These are phyloP conservation scores for Leptinotarsa juncta DNA, from an alignment of 2,888 invertebrate species.

Conservation along the genomic window DNA sequence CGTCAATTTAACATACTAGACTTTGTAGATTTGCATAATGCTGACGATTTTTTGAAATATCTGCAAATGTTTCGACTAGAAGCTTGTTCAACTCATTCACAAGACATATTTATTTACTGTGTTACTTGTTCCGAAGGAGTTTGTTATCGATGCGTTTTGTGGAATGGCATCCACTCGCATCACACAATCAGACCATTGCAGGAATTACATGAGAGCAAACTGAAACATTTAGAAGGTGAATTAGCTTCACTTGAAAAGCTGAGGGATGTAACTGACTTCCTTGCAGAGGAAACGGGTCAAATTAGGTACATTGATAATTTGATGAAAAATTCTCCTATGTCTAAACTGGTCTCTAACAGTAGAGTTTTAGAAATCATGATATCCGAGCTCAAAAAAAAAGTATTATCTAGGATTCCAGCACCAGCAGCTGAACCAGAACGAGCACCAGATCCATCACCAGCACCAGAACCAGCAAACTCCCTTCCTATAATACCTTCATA, in stretches of 20 bases:
- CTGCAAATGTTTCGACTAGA: slow-evolving; percentile 77
- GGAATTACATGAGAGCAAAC: slow-evolving; percentile 90
- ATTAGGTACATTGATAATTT: slow-evolving; percentile 87
- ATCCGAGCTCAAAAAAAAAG: slow-evolving; percentile 86
- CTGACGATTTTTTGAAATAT: too few relatives aligned
- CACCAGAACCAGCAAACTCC: slow-evolving; percentile 85
- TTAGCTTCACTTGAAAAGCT: slow-evolving; percentile 83
- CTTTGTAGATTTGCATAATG: slow-evolving; percentile 78
- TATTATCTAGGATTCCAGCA: slow-evolving; percentile 80
- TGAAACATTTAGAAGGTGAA: slow-evolving; percentile 87
- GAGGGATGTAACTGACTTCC: slow-evolving; percentile 87
- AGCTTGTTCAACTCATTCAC: slow-evolving; percentile 80
- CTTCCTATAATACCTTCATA: slow-evolving; percentile 94
- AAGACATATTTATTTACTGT: slow-evolving; percentile 92
- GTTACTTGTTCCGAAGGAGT: slow-evolving; percentile 91
- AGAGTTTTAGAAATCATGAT: slow-evolving; percentile 83
- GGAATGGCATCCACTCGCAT: slow-evolving; percentile 92
- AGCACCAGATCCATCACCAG: slow-evolving; percentile 55
- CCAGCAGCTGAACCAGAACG: slow-evolving; percentile 73
- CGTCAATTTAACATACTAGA: slow-evolving; percentile 90
- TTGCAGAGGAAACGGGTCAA: slow-evolving; percentile 91
- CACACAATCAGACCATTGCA: slow-evolving; percentile 93
- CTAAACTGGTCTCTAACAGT: slow-evolving; percentile 86
- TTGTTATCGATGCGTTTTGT: slow-evolving; percentile 93
- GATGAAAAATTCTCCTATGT: slow-evolving; percentile 81